Evolutionary conservation across 2,888 invertebrate genomes (phyloP), one percentile per base, ranked within the genome.

Genomic region (Timema podura): DNA sequence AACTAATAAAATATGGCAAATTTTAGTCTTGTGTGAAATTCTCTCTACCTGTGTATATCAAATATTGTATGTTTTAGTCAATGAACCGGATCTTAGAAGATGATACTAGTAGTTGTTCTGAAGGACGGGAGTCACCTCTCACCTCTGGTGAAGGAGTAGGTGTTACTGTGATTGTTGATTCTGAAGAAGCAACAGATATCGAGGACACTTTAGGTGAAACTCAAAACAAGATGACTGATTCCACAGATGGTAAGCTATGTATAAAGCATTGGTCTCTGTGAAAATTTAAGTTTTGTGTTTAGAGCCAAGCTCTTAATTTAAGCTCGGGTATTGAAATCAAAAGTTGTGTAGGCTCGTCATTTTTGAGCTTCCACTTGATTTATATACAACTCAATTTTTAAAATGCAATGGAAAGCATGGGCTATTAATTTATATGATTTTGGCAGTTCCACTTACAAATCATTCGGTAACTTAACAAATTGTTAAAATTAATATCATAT

Each of bases 101-200:
- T 45, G 66, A 69, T 13, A 57, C 69, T 6, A 69, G 69, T 59
- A 69, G 65, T n/a, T 70, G 70, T 48, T 70, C 70, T 13, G 70
- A 70, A 30, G 70, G 70, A 15, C 67, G 64, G 13, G 70, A 70
- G 15, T 64, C 51, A 45, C 61, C 61, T 44, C 11, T n/a, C 6
- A 8, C 61, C 16, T 45, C 61, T 13, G 44, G 61, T 9, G 61
- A 61, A 6, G 15, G 61, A 30, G 30, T 45, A 9, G 61, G 61
- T 44, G 61, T 13, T 10, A 45, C n/a, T 30, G 61, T 44, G 61
- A n/a, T 61, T 30, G n/a, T 30, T 13, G 61, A 61, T 45, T 45
- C 61, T 13, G 44, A 13, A 3, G 44, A 61, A 45, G 73, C 79
- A 1, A 11, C n/a, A 9, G 61, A 61, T 61, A 47, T n/a, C 9